Conservation (phyloP, 1,140 invertebrate genomes). For the Coptotermes formosanus region DNA sequence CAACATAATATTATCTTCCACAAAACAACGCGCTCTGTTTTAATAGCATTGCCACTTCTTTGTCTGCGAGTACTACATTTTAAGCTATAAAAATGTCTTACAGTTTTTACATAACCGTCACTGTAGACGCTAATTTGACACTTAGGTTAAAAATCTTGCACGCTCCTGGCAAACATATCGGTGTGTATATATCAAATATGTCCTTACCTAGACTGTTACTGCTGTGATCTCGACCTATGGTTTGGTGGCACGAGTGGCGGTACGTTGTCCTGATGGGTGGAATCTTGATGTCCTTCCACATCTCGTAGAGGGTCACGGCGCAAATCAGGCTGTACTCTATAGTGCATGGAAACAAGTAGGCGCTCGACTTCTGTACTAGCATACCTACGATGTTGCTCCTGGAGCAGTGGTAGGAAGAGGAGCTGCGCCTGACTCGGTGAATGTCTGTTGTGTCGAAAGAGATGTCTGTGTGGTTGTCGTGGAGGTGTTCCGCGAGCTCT, state of each 20-base stretch:
- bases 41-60: too few species aligned
- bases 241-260: slow-evolving; percentile 29
- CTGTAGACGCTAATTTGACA: too few species aligned
- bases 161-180: too few species aligned
- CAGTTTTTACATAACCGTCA: too few species aligned
- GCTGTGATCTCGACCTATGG: neutral
- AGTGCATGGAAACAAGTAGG: slow-evolving; percentile 69
- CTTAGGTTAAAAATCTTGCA: too few species aligned
- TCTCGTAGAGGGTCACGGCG: slow-evolving; percentile 62
- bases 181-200: too few species aligned
- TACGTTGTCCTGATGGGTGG: slow-evolving; percentile 41
- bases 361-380: slow-evolving; percentile 61
- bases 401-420: slow-evolving; percentile 35
- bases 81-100: too few species aligned
- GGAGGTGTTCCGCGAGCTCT: neutral
- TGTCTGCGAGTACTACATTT: too few species aligned
- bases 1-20: too few species aligned
- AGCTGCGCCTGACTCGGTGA: neutral
- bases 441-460: neutral
- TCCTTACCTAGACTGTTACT: neutral
- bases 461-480: neutral
- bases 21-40: too few species aligned
- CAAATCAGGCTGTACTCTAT: slow-evolving; percentile 73
- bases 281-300: slow-evolving; percentile 60
- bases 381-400: slow-evolving; percentile 59